Conservation (phyloP, 2,113 vertebrate species). For the Neodon shergylaensis region DNA sequence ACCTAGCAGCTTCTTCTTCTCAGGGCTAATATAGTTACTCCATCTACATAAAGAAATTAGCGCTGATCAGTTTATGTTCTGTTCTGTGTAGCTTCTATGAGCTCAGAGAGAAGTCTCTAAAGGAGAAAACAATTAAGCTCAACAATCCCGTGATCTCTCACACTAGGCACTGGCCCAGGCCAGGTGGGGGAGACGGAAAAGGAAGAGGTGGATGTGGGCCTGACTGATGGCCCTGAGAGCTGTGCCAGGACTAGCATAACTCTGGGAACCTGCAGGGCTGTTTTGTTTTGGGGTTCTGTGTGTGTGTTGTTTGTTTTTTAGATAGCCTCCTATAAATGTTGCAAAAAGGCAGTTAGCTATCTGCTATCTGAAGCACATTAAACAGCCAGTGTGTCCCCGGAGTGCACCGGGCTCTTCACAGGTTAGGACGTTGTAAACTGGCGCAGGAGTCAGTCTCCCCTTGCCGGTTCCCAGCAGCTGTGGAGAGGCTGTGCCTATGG, state of each 20-base stretch:
- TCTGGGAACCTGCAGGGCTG: not conserved
- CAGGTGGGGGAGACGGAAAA: not conserved
- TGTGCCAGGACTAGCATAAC: not conserved
- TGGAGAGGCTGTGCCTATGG: not conserved
- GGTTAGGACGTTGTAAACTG: not conserved
- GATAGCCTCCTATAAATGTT: not conserved
- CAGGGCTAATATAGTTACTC: not conserved
- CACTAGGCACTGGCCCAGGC: not conserved
- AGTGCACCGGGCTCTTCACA: rapidly evolving
- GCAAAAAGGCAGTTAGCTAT: not conserved
- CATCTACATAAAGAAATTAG: not conserved
- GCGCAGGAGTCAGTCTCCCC: not conserved
- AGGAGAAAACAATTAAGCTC: not conserved
- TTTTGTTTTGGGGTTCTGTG: not conserved
- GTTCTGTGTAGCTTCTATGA: not conserved
- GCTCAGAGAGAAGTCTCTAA: not conserved
- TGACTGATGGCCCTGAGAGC: not conserved
- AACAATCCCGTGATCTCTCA: not conserved
- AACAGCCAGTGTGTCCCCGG: not conserved
- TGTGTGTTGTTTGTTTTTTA: not conserved
- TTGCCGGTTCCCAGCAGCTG: not conserved
- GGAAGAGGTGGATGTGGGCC: too few species aligned
- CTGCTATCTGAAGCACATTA: not conserved
- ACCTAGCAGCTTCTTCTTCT: not conserved
- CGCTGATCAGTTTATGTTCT: not conserved